Evolutionary conservation across 2,797 vertebrate genomes (phyloP), one percentile per base, ranked within the genome.

Genomic region (Tinamus major): DNA sequence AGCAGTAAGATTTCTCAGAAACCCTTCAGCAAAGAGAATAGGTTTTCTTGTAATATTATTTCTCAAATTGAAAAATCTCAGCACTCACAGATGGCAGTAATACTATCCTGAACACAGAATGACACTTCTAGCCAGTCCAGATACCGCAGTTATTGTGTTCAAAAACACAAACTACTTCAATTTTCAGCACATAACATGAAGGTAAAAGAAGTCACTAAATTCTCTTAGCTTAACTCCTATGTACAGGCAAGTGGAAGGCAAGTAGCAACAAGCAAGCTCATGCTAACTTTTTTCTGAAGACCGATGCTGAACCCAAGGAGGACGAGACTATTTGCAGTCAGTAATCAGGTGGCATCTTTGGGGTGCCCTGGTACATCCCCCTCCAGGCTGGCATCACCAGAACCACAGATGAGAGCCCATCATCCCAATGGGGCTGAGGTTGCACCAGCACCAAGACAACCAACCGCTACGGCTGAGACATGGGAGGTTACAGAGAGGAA

Each of bases 331-430:
- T 14, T 8, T 55, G 56, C 67, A 41, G 19, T 46, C 6, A 16
- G 42, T 27, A 44, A 10, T n/a, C 59, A n/a, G 37, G 2, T 5
- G 46, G 27, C 13, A 65, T 65, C 61, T 37, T 20, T 29, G 18
- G 20, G 27, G 7, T 53, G 51, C 4, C 2, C 1, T 5, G 11
- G 59, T 46, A 15, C 8, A 48, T 2, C 29, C 3, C 4, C 14
- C 46, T 37, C 46, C 31, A 31, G 11, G 24, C 39, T 6, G 1
- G 37, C 69, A n/a, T 49, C 33, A 29, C 29, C 51, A 59, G n/a
- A 27, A 13, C n/a, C 39, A 33, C 55, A 42, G 42, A 67, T 21
- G 27, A 29, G 18, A 21, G 37, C 51, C 31, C 35, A 26, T 6
- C 61, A 29, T 6, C 49, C 26, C 51, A 2, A 29, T 15, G 51